These are phyloP conservation scores for Sarcophaga bullata DNA, from an alignment of 1,140 invertebrate genomes.

Conservation along the genomic window DNA sequence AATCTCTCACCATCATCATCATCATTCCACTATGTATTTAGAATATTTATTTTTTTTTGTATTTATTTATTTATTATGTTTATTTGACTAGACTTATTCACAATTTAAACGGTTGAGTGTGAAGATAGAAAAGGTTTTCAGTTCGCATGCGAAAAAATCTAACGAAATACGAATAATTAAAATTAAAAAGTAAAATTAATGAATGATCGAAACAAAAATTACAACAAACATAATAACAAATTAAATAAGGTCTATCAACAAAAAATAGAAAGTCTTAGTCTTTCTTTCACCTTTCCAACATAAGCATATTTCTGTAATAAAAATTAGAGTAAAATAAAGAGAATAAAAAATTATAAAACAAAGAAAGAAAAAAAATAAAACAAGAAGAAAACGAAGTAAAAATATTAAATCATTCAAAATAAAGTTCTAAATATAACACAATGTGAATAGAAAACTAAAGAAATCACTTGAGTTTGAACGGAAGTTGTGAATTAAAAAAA, in stretches of 20 bases:
- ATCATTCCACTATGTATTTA: background rate
- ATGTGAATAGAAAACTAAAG: slow-evolving; percentile 5
- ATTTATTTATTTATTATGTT: slow-evolving; percentile 5
- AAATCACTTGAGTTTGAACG: slow-evolving; percentile 27
- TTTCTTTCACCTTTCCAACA: background rate
- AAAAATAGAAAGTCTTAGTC: background rate
- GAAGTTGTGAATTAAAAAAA: slow-evolving; percentile 1
- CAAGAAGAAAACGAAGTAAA: background rate
- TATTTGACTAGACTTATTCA: slow-evolving; percentile 27
- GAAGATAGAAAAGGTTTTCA: slow-evolving; percentile 2
- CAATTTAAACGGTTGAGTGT: slow-evolving; percentile 33
- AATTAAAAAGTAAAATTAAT: slow-evolving; percentile 14
- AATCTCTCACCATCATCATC: slow-evolving; percentile 10
- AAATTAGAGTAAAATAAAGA: background rate
- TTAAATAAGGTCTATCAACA: background rate
- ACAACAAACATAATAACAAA: background rate
- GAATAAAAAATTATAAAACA: background rate
- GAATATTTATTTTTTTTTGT: slow-evolving; percentile 10
- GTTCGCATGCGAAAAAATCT: slow-evolving; percentile 15
- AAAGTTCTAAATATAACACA: background rate
- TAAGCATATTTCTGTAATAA: background rate
- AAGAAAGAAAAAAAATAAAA: slow-evolving; percentile 9
- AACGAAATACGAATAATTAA: background rate
- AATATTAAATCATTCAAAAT: background rate
- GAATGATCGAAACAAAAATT: background rate